These are phyloP conservation scores for Gasterosteus aculeatus DNA, from an alignment of 2,113 vertebrate species.

Conservation along the genomic window DNA sequence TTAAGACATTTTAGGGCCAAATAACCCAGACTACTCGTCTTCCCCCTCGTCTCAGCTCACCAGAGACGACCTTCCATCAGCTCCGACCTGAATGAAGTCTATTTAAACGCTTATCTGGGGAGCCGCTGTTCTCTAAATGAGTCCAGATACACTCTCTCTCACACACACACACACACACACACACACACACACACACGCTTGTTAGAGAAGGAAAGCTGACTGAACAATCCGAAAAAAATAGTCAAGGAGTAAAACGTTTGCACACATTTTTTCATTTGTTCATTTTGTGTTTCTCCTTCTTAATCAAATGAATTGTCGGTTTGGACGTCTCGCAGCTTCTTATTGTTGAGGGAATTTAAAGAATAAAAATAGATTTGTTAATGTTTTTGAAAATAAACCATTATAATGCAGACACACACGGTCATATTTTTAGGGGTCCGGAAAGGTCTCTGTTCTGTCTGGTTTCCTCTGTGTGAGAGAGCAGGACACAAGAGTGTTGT, in stretches of 20 bases:
- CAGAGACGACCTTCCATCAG: slow-evolving; percentile 47
- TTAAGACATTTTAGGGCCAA: not conserved
- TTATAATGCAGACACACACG: not conserved
- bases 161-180: not conserved
- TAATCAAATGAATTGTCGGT: not conserved
- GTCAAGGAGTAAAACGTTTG: no score
- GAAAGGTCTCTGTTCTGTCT: not conserved
- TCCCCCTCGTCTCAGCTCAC: slow-evolving; percentile 8
- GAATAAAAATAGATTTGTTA: not conserved
- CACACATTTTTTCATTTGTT: not conserved
- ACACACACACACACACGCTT: no score
- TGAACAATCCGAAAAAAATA: not conserved
- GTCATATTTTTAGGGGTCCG: not conserved
- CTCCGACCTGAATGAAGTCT: slow-evolving; percentile 70
- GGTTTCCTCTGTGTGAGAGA: not conserved
- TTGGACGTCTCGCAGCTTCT: not conserved
- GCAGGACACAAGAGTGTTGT: not conserved
- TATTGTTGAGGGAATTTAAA: not conserved
- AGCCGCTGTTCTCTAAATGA: slow-evolving; percentile 44
- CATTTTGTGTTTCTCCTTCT: not conserved
- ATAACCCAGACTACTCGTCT: not conserved
- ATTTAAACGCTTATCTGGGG: slow-evolving; percentile 65
- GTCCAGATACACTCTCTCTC: slow-evolving; percentile 32
- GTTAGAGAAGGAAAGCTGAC: not conserved
- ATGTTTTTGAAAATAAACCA: not conserved